Conservation (phyloP, 2,113 vertebrate genomes). For the Bubo bubo region DNA sequence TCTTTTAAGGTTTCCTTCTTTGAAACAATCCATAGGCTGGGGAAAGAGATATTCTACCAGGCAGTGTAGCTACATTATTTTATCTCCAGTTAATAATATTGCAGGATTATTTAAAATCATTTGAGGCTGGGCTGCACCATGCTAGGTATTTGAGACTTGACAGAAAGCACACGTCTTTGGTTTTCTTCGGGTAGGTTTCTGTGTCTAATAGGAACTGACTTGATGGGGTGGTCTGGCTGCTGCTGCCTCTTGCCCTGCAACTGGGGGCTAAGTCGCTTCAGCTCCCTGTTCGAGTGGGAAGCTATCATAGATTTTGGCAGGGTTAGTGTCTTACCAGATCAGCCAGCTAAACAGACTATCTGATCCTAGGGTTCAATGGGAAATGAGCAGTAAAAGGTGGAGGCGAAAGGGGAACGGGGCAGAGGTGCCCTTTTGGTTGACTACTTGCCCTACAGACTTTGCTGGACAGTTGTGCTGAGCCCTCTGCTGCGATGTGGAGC, state of each 20-base stretch:
- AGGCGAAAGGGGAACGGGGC: background rate
- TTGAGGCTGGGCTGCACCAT: background rate
- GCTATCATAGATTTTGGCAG: fast-evolving
- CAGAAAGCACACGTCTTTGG: fast-evolving
- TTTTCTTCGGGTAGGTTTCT: background rate
- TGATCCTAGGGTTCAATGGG: fast-evolving
- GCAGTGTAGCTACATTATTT: background rate
- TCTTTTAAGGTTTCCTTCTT: background rate
- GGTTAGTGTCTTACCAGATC: background rate
- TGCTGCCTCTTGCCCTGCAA: background rate
- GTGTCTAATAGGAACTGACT: background rate
- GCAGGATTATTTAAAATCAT: background rate
- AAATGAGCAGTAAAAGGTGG: background rate
- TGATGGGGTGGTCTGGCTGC: fast-evolving
- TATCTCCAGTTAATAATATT: background rate
- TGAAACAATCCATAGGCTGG: background rate
- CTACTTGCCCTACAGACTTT: background rate
- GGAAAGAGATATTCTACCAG: background rate
- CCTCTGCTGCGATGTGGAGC: fast-evolving
- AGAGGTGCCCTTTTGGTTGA: background rate
- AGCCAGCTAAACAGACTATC: background rate
- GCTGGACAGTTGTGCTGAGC: fast-evolving
- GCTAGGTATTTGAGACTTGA: background rate
- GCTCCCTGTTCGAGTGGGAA: background rate
- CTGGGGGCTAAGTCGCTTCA: background rate